phyloP scores from a whole-genome alignment of 2,888 invertebrate species.

The Mayetiola destructor region DNA sequence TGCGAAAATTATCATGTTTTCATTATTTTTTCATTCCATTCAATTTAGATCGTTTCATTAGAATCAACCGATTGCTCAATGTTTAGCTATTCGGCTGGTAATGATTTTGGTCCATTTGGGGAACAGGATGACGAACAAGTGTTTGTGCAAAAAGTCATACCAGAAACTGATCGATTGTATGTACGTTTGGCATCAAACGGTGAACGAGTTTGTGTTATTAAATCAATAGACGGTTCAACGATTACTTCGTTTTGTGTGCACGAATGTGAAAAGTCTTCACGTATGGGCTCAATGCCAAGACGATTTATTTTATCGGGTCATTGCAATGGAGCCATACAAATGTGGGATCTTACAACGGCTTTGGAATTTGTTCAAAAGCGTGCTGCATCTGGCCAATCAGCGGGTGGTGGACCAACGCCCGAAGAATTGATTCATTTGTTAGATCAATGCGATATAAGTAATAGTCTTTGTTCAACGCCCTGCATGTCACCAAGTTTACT shows the following conservation, averaged over 20 bases:
- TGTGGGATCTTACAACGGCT: constrained; percentile 97
- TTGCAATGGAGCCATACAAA: constrained; percentile 82
- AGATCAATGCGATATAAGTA: constrained; percentile 86
- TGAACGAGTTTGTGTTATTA: constrained; percentile 85
- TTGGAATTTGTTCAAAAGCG: constrained; percentile 67
- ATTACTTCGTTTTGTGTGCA: constrained; percentile 94
- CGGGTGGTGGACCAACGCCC: constrained; percentile 79
- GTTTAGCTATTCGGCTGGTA: constrained; percentile 47
- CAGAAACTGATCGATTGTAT: constrained; percentile 89
- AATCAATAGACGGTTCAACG: constrained; percentile 83
- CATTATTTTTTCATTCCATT: not conserved
- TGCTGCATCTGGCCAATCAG: constrained; percentile 48
- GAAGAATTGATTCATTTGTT: constrained; percentile 80
- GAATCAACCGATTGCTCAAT: constrained; percentile 47
- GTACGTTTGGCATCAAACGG: constrained; percentile 91
- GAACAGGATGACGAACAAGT: constrained; percentile 97
- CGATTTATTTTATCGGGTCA: constrained; percentile 86
- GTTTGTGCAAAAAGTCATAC: constrained; percentile 94
- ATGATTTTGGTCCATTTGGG: constrained; percentile 79
- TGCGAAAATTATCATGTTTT: not conserved
- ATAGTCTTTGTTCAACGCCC: constrained; percentile 58
- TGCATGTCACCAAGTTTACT: constrained; percentile 52
- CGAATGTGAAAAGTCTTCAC: constrained; percentile 90
- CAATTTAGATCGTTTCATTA: constrained; percentile 29
- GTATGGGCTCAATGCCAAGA: constrained; percentile 78